These are phyloP conservation scores for Pteria penguin DNA, from an alignment of 2,888 invertebrate genomes.

Conservation along the genomic window DNA sequence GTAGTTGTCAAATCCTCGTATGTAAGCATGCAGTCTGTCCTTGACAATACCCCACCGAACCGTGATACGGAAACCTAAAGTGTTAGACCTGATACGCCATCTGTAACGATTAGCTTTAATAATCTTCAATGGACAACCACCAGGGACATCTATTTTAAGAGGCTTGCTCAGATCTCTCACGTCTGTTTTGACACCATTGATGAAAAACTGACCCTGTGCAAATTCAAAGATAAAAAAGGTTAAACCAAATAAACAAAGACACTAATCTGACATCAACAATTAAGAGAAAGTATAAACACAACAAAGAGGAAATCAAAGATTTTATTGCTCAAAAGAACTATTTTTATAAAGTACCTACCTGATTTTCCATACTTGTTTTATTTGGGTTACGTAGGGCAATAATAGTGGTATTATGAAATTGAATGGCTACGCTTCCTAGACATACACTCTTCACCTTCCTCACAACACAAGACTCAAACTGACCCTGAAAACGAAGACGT, in stretches of 20 bases:
- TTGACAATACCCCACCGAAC: not conserved
- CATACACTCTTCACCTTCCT: slow-evolving; percentile 15
- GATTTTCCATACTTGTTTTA: not conserved
- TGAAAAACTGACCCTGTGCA: not conserved
- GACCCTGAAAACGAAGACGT: slow-evolving; percentile 6
- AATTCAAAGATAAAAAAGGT: no score
- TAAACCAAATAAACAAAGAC: no score
- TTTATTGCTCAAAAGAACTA: no score
- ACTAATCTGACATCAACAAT: no score
- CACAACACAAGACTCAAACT: slow-evolving; percentile 10
- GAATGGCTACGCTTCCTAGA: slow-evolving; percentile 30
- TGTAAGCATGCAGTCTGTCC: not conserved
- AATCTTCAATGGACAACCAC: not conserved
- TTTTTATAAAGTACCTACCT: no score
- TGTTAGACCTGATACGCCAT: not conserved
- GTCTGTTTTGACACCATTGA: not conserved
- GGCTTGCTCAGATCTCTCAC: not conserved
- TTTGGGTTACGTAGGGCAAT: slow-evolving; percentile 7
- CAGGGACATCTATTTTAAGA: not conserved
- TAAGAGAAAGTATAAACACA: no score
- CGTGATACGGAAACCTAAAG: not conserved
- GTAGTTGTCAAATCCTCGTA: not conserved
- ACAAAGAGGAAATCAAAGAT: no score
- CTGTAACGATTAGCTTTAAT: not conserved
- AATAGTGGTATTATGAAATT: slow-evolving; percentile 33